A percentile compares a stretch with the other conserved stretches of the same genome.
Evolutionary conservation across 1,140 invertebrate species (phyloP).

Genomic region (Andrena cerasifolii): DNA sequence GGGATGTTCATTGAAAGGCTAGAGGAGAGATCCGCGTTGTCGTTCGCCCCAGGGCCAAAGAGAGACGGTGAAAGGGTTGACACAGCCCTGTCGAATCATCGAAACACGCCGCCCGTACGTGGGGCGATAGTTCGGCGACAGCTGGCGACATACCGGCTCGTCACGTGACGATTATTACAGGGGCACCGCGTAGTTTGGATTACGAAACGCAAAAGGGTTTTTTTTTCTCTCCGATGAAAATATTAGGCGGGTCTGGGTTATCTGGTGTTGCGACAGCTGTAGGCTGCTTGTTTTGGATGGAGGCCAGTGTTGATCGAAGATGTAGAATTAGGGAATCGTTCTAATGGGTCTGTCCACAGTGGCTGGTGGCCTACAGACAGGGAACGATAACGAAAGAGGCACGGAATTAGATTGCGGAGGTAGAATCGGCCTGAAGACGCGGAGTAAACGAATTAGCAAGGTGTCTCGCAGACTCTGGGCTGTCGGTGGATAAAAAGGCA

Average conservation of each 20-base stretch:
- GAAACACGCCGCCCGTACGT: slow-evolving; percentile 1
- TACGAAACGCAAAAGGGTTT: slow-evolving; percentile 9
- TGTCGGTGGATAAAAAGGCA: background rate
- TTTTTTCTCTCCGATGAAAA: slow-evolving; percentile 14
- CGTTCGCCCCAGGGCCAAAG: background rate
- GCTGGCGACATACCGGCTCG: slow-evolving; percentile 40
- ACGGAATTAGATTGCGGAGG: background rate
- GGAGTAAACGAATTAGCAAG: background rate
- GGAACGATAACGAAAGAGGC: background rate
- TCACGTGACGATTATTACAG: slow-evolving; percentile 54
- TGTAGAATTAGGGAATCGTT: slow-evolving; percentile 13
- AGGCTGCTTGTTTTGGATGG: slow-evolving; percentile 14
- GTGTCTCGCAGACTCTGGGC: background rate
- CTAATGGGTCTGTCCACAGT: background rate
- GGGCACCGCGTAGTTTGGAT: slow-evolving; percentile 40
- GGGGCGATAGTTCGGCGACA: slow-evolving; percentile 38
- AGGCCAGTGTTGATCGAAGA: background rate
- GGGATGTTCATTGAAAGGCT: background rate
- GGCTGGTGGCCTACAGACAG: background rate
- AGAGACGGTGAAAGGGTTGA: slow-evolving; percentile 16
- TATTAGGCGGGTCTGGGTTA: slow-evolving; percentile 37
- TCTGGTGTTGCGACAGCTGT: slow-evolving; percentile 40
- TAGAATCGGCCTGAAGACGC: too few species aligned
- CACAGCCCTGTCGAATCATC: slow-evolving; percentile 41
- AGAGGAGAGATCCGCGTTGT: background rate